These are phyloP conservation scores for Microchirus variegatus DNA, from an alignment of 2,797 vertebrate species.

Conservation along the genomic window DNA sequence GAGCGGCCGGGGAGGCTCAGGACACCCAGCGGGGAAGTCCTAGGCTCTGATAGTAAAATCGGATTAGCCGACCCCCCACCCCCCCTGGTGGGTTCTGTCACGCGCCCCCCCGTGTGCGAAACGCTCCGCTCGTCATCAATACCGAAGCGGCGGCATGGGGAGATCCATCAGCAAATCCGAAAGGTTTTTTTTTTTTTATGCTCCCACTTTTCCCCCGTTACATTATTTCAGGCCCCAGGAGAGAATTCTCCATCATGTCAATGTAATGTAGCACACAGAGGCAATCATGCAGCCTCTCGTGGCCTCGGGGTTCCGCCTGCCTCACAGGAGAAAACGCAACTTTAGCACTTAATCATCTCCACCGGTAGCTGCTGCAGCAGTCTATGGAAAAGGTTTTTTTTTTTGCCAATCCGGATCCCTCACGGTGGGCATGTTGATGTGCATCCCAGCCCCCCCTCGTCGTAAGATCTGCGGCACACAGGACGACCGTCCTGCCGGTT, in stretches of 20 bases:
- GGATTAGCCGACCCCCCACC: conserved; percentile 78
- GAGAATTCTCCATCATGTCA: conserved; percentile 82
- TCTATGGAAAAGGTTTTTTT: conserved; percentile 67
- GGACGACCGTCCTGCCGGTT: too few species aligned
- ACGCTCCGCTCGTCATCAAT: conserved; percentile 79
- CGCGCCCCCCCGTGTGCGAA: conserved; percentile 70
- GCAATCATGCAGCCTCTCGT: conserved; percentile 77
- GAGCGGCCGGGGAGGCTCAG: conserved; percentile 66
- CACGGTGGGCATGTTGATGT: conserved; percentile 46
- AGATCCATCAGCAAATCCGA: conserved; percentile 78
- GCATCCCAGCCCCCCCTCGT: too few species aligned
- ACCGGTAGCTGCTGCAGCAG: conserved; percentile 54
- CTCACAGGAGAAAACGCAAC: conserved; percentile 75
- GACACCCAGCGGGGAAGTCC: conserved; percentile 78
- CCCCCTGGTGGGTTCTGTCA: conserved; percentile 63
- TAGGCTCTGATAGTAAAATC: conserved; percentile 75
- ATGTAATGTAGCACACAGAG: conserved; percentile 81
- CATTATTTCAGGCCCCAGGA: conserved; percentile 81
- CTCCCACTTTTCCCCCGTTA: conserved; percentile 74
- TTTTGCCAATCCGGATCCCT: too few species aligned
- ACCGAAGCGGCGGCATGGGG: conserved; percentile 60
- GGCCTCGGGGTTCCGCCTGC: conserved; percentile 71
- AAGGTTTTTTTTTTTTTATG: conserved; percentile 31
- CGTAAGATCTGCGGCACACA: too few species aligned
- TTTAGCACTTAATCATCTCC: conserved; percentile 80